phyloP scores from a whole-genome alignment of 2,113 vertebrate genomes.

The Dicaeum eximium region DNA sequence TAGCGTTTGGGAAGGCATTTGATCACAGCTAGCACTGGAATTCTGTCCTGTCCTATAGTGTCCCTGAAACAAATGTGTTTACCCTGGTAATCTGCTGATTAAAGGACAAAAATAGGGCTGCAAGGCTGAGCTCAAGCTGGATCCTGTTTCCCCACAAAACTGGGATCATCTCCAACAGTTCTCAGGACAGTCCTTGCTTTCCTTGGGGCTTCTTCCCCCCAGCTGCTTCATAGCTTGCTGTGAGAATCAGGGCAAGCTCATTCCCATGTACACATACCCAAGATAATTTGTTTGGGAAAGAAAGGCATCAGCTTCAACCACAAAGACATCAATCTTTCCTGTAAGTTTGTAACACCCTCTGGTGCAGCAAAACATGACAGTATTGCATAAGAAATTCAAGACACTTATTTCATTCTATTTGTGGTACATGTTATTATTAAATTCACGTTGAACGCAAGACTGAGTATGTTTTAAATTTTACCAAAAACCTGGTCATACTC shows the following conservation, averaged over 20 bases:
- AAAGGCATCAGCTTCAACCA: neutral
- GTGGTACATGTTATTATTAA: neutral
- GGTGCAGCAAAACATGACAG: neutral
- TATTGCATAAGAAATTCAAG: neutral
- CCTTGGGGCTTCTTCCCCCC: neutral
- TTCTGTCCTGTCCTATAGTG: neutral
- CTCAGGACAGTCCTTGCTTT: neutral
- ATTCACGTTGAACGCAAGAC: neutral
- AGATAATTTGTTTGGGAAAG: neutral
- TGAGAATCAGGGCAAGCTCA: neutral
- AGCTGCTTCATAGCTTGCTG: neutral
- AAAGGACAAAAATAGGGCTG: neutral
- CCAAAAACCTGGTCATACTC: neutral
- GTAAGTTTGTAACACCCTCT: neutral
- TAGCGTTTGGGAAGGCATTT: neutral
- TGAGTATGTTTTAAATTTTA: neutral
- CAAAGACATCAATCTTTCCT: neutral
- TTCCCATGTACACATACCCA: neutral
- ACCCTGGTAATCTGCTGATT: neutral
- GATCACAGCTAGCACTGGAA: neutral
- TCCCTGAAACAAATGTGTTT: neutral
- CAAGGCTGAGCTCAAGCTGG: neutral
- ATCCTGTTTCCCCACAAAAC: neutral
- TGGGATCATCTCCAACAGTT: neutral
- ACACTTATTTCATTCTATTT: neutral